A percentile compares a stretch with the other conserved stretches of the same genome.
Evolutionary conservation across 2,113 vertebrate species (phyloP).

Genomic region (Syrrhaptes paradoxus): DNA sequence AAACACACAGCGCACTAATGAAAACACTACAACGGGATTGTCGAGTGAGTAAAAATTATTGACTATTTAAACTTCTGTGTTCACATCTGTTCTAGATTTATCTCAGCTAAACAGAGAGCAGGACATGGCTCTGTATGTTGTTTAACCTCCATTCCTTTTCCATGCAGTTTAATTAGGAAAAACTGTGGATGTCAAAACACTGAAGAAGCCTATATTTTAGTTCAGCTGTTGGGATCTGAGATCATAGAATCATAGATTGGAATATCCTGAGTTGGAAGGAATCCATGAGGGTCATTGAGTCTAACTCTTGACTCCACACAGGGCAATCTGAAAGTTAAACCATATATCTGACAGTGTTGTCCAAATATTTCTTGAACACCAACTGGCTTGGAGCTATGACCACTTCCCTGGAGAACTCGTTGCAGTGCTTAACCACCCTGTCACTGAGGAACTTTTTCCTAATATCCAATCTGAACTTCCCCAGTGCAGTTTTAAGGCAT

Average conservation of each 20-base stretch:
- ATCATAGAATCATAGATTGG: background rate
- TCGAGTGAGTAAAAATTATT: constrained; percentile 79
- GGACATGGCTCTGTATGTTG: background rate
- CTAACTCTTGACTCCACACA: background rate
- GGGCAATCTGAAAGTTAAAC: background rate
- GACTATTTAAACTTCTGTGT: background rate
- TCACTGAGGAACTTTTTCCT: background rate
- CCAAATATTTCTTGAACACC: background rate
- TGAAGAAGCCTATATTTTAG: background rate
- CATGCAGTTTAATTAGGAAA: background rate
- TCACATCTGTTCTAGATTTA: background rate
- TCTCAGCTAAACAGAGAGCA: background rate
- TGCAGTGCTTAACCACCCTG: background rate
- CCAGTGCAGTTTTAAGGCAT: background rate
- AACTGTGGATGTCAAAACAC: background rate
- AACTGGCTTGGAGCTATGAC: background rate
- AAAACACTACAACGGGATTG: constrained; percentile 96
- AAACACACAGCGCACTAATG: constrained; percentile 92
- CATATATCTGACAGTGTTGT: background rate
- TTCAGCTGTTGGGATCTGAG: background rate
- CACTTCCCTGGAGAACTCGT: background rate
- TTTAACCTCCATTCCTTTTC: background rate
- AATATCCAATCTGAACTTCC: background rate
- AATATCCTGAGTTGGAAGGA: background rate
- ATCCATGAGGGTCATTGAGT: background rate